Evolutionary conservation across 2,113 vertebrate genomes (phyloP), one percentile per base, ranked within the genome.

Genomic region (Muscicapa adusta): DNA sequence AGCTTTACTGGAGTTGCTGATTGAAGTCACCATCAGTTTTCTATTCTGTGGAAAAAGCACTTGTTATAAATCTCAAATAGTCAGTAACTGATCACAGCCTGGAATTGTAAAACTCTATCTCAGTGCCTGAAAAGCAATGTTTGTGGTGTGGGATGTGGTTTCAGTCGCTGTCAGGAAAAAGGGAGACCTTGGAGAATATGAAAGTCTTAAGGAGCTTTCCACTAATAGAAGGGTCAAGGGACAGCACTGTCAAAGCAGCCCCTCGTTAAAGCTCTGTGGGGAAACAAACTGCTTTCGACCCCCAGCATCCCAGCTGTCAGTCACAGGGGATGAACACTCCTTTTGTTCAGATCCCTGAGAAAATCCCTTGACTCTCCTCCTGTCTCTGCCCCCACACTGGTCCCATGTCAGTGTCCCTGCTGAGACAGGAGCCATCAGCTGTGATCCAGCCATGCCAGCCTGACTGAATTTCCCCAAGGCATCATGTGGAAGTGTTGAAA

Each of bases 121-220:
- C 54, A 85, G 85, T 25, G 65, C 68, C 79, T 91, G 71, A 94
- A 94, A 97, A 96, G 97, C 93, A 92, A 92, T 78, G 88, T 95
- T 96, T 93, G 67, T 67, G 88, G 77, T 85, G 26, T 65, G 85
- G 88, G 96, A 85, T 98, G 97, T 86, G 62, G 77, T 98, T 98
- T 97, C 95, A 91, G 60, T 58, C 76, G 92, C 91, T 95, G 93
- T 98, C 34, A 94, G 95, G 97, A 96, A 92, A 95, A 96, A 86
- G 58, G 61, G 62, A 94, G 85, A 97, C 96, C 96, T 96, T 92
- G 85, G 95, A 97, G 96, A 98, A 96, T 96, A 89, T 56, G 88
- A 91, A 95, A 88, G 91, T 94, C 94, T 92, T 92, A 94, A 96
- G 94, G 83, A 95, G 76, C 94, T 96, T 93, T 89, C 87, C 75